Evolutionary conservation across 2,888 invertebrate genomes (phyloP), one percentile per base, ranked within the genome.

Genomic region (Blera fallax): DNA sequence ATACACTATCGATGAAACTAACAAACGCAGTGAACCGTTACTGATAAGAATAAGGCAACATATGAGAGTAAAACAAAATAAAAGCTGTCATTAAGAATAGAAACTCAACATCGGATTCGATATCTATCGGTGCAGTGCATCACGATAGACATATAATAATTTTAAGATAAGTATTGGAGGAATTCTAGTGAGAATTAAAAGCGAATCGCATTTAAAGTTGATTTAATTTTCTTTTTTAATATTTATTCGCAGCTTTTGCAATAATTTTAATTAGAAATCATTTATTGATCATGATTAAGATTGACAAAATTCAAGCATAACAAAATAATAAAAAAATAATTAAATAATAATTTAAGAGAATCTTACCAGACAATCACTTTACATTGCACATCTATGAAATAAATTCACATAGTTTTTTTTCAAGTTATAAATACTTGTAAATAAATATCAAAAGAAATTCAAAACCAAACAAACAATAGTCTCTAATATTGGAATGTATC

Each of bases 401-500:
- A 8, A 62, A 37, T 56, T 45, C 18, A 45, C 56, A n/a, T 34
- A 52, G 10, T 10, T 18, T 29, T 37, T n/a, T 3, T 24, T 48
- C n/a, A 56, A 21, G 10, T n/a, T 18, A 18, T n/a, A 32, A 34
- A n/a, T 65, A 50, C 21, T 48, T 2, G 21, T 50, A 50, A 18
- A 21, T 40, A 52, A 69, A 40, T 24, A 50, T 50, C n/a, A 40
- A 27, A 24, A 18, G 7, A 18, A 45, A 65, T 65, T 37, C 24
- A 65, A 56, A 24, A 54, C 29, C 14, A 34, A 50, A 64, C 29
- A 37, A 40, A 40, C 27, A 43, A 54, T 27, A 64, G 67, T 79
- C 45, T 83, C 8, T 24, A 62, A 43, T 16, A 40, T 48, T 56
- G 79, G 73, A 79, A 83, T 83, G 83, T 32, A 34, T 52, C 52